Evolutionary conservation across 2,888 invertebrate species (phyloP).

Genomic region (Eudasyphora cyanicolor): DNA sequence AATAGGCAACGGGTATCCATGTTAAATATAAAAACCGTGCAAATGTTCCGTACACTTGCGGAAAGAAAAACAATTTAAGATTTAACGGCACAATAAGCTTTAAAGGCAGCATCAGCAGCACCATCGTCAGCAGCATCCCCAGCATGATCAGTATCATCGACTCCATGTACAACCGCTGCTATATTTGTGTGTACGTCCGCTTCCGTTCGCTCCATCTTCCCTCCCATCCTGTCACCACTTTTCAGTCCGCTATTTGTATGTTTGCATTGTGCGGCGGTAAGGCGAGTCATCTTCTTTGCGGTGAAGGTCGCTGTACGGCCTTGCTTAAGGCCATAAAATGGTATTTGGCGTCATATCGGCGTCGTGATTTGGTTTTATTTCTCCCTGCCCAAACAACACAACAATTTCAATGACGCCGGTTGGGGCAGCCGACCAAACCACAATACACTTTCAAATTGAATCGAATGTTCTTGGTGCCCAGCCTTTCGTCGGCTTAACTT

Average conservation of each 20-base stretch:
- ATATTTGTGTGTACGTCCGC: too few relatives aligned
- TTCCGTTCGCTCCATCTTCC: not conserved
- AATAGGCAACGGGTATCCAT: not conserved
- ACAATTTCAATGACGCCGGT: not conserved
- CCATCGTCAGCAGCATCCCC: slow-evolving; percentile 22
- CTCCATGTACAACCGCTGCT: slow-evolving; percentile 13
- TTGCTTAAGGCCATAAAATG: slow-evolving; percentile 75
- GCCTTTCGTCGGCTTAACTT: slow-evolving; percentile 22
- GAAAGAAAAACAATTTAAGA: slow-evolving; percentile 32
- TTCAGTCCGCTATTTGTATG: not conserved
- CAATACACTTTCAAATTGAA: slow-evolving; percentile 60
- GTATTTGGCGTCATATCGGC: slow-evolving; percentile 72
- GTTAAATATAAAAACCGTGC: not conserved
- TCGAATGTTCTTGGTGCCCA: slow-evolving; percentile 14
- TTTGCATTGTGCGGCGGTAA: slow-evolving; percentile 18
- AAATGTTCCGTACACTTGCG: not conserved
- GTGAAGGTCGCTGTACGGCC: slow-evolving; percentile 77
- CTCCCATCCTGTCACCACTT: not conserved
- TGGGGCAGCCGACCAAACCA: not conserved
- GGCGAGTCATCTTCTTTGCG: slow-evolving; percentile 37
- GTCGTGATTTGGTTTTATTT: slow-evolving; percentile 65
- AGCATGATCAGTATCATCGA: slow-evolving; percentile 21
- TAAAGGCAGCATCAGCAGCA: slow-evolving; percentile 32
- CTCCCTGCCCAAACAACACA: not conserved
- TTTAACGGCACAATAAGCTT: slow-evolving; percentile 56